Evolutionary conservation across 2,888 invertebrate species (phyloP), one percentile per base, ranked within the genome.

Genomic region (Chydorus sphaericus): DNA sequence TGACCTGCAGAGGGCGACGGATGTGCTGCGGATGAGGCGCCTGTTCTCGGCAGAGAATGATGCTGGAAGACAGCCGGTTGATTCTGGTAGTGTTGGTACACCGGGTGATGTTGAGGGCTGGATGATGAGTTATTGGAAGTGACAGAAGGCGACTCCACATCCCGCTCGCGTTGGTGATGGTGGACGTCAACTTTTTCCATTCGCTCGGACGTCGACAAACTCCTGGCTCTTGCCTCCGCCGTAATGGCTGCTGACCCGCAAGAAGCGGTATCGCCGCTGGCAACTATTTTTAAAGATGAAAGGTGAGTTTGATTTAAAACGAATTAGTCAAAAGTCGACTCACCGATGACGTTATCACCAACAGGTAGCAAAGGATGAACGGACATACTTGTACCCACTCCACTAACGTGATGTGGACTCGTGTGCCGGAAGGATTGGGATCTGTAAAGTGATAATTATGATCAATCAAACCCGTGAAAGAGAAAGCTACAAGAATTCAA

Each of bases 281-380:
- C 64, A 52, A 65, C 66, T 58, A 14, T 29, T n/a, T n/a, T n/a
- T n/a, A n/a, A n/a, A n/a, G n/a, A n/a, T n/a, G n/a, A n/a, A n/a
- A n/a, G n/a, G n/a, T n/a, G n/a, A n/a, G n/a, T n/a, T n/a, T n/a
- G n/a, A n/a, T n/a, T 3, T 26, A 7, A 26, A 1, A 38, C 29
- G 11, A 23, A 10, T 4, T 16, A 6, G 14, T 8, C 0, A 53
- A 33, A n/a, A 36, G 14, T 26, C 7, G 28, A 29, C 28, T 37
- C 74, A 75, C 75, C 74, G 67, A 73, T 64, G 57, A 65, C 65
- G 61, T 63, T 65, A 60, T 67, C 66, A 74, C 74, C 87, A 77
- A 89, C 83, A 76, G 89, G 89, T 80, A 89, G 84, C 80, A 89
- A 82, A 76, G 88, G 88, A 77, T 88, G 88, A 75, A 88, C 88